phyloP scores from a whole-genome alignment of 1,140 invertebrate species.

The Periplaneta americana region DNA sequence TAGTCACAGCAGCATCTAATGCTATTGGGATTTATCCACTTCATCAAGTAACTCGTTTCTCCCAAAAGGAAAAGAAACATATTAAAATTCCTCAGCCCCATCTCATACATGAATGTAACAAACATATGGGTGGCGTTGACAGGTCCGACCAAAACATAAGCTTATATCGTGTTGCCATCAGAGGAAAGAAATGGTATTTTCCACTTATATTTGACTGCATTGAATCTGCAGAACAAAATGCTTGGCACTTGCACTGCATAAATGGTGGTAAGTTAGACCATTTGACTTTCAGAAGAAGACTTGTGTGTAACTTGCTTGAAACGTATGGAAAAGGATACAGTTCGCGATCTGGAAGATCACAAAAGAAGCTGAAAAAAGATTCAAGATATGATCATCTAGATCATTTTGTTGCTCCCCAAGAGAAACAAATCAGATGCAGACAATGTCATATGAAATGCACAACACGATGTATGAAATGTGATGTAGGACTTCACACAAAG shows the following conservation, averaged over 20 bases:
- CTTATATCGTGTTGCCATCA: slow-evolving; percentile 25
- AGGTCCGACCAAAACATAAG: too few species aligned
- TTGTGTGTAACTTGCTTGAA: slow-evolving; percentile 23
- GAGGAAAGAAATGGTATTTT: slow-evolving; percentile 34
- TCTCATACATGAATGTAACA: background rate
- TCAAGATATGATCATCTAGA: slow-evolving; percentile 22
- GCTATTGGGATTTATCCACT: slow-evolving; percentile 17
- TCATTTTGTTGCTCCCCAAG: slow-evolving; percentile 24
- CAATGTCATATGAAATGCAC: slow-evolving; percentile 22
- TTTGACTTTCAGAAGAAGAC: slow-evolving; percentile 24
- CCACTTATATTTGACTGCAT: slow-evolving; percentile 28
- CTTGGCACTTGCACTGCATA: slow-evolving; percentile 28
- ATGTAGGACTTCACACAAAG: slow-evolving; percentile 23
- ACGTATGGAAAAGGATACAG: slow-evolving; percentile 20
- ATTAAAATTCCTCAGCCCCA: slow-evolving; percentile 26
- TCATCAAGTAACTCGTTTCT: slow-evolving; percentile 21
- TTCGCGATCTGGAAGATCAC: slow-evolving; percentile 13
- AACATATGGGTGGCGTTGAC: too few species aligned
- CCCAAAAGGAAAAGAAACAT: too few species aligned
- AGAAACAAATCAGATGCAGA: slow-evolving; percentile 24
- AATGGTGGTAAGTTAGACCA: slow-evolving; percentile 25
- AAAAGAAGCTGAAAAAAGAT: slow-evolving; percentile 5
- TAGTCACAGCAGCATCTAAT: slow-evolving; percentile 25
- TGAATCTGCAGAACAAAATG: slow-evolving; percentile 31
- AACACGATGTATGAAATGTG: slow-evolving; percentile 22